phyloP scores from a whole-genome alignment of 35 echinoderm and acorn worm species.

The Eucidaris tribuloides region DNA sequence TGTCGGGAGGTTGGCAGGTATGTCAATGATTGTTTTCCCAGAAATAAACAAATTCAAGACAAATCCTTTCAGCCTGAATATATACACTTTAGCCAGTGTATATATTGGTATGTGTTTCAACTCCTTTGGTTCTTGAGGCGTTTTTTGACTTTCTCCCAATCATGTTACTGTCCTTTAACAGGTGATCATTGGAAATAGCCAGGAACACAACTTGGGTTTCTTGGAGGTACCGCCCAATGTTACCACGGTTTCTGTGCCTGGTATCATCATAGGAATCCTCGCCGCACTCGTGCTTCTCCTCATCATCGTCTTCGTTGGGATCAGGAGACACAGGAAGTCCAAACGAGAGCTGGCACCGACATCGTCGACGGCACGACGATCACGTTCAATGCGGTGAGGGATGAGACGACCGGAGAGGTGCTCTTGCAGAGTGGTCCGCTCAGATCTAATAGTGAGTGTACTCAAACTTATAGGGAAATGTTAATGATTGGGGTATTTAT shows the following conservation, averaged over 20 bases:
- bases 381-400: neutral
- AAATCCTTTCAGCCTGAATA: too few relatives aligned
- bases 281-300: neutral
- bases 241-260: neutral
- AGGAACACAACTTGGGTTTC: conserved; percentile 1
- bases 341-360: neutral
- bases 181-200: conserved; percentile 28
- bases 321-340: neutral
- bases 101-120: too few relatives aligned
- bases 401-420: neutral
- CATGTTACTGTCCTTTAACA: too few relatives aligned
- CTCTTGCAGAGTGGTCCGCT: neutral
- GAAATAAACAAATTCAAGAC: too few relatives aligned
- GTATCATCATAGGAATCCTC: neutral
- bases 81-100: too few relatives aligned
- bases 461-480: neutral
- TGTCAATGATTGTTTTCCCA: too few relatives aligned
- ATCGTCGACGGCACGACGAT: too few relatives aligned
- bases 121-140: too few relatives aligned
- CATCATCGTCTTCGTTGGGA: neutral
- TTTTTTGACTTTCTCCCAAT: too few relatives aligned
- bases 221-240: neutral
- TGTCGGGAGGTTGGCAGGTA: too few relatives aligned
- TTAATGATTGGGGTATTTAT: neutral
- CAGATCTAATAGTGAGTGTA: neutral